These are phyloP conservation scores for Pogonognathellus flavescens DNA, from an alignment of 1,140 invertebrate genomes.

Conservation along the genomic window DNA sequence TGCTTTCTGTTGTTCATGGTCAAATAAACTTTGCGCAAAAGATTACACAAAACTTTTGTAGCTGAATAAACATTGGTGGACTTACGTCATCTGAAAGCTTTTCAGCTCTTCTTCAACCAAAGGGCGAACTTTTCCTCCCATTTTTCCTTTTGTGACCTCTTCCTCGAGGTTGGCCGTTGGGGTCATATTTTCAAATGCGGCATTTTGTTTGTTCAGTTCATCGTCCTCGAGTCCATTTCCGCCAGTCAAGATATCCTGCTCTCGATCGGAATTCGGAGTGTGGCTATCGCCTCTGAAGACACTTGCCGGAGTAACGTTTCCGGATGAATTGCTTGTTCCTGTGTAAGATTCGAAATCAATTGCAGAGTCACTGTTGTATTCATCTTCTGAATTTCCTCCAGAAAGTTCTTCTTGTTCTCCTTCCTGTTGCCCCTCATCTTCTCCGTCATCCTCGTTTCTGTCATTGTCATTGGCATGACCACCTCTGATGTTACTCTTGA, in stretches of 20 bases:
- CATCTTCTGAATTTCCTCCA: conserved; percentile 45
- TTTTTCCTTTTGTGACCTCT: neutral
- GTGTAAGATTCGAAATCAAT: conserved; percentile 54
- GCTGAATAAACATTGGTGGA: neutral
- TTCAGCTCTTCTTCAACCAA: conserved; percentile 55
- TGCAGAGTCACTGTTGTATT: conserved; percentile 54
- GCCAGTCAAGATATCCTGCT: neutral
- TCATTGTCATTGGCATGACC: neutral
- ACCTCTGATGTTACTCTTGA: conserved; percentile 36
- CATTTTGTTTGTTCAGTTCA: neutral
- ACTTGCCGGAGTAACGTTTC: conserved; percentile 51
- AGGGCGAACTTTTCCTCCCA: conserved; percentile 52
- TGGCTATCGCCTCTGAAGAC: conserved; percentile 31
- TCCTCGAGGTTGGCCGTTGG: neutral
- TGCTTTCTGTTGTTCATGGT: too few relatives aligned
- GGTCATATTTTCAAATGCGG: neutral
- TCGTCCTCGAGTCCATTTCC: neutral
- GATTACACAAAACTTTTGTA: too few relatives aligned
- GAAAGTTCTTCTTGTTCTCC: conserved; percentile 28
- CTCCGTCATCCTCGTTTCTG: neutral
- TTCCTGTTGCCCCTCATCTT: conserved; percentile 33
- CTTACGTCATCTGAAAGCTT: conserved; percentile 49
- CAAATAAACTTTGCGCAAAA: too few relatives aligned
- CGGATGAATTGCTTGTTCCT: conserved; percentile 45
- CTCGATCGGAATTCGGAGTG: conserved; percentile 26